phyloP scores from a whole-genome alignment of 2,113 vertebrate genomes.

The Sterna hirundo region DNA sequence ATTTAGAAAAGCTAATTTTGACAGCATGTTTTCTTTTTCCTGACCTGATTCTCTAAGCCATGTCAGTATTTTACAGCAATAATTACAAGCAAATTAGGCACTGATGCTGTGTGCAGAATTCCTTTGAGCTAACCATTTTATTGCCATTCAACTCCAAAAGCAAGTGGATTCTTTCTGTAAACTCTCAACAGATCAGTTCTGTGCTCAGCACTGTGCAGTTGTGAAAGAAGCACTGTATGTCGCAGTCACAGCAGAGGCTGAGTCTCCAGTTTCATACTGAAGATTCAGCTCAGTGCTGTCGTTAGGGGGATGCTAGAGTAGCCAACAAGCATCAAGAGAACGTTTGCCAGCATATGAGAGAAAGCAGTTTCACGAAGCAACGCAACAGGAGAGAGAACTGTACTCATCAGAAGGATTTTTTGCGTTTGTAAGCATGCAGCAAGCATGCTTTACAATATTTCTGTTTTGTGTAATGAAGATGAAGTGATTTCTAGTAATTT shows the following conservation, averaged over 20 bases:
- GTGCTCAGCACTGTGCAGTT: not conserved
- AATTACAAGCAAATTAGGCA: not conserved
- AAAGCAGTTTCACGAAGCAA: not conserved
- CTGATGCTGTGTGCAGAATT: not conserved
- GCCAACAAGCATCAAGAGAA: not conserved
- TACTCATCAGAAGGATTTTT: not conserved
- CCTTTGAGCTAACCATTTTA: not conserved
- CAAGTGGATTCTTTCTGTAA: not conserved
- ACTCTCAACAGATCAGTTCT: not conserved
- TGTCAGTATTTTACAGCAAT: not conserved
- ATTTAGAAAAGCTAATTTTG: not conserved
- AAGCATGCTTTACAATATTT: not conserved
- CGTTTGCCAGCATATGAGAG: not conserved
- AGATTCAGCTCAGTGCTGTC: not conserved
- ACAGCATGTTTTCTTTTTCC: not conserved
- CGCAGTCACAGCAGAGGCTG: not conserved
- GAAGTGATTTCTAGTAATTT: not conserved
- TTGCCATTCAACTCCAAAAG: not conserved
- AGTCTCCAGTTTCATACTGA: not conserved
- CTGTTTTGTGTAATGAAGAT: not conserved
- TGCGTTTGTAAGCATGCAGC: not conserved
- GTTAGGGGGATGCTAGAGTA: not conserved
- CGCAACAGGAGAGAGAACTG: not conserved
- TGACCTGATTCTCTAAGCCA: not conserved
- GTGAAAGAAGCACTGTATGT: not conserved